These are phyloP conservation scores for Tolmerus cingulatus DNA, from an alignment of 2,888 invertebrate genomes.

Conservation along the genomic window DNA sequence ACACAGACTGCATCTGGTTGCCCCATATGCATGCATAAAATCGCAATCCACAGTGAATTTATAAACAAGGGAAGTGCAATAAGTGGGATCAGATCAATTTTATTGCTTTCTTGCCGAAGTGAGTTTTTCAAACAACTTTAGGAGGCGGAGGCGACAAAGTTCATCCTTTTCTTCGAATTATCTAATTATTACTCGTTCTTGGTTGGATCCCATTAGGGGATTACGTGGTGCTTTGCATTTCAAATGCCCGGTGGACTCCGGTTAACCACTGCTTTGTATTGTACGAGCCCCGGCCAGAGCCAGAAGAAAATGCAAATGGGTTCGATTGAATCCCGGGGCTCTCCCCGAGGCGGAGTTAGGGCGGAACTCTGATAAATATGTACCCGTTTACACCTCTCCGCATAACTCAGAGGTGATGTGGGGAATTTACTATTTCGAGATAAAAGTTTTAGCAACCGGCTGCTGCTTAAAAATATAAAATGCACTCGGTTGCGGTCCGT, in stretches of 20 bases:
- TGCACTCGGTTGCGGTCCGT: not conserved
- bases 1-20: not conserved
- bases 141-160: not conserved
- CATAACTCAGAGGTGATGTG: not conserved
- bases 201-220: not conserved
- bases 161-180: not conserved
- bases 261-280: not conserved
- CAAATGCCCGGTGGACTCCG: not conserved
- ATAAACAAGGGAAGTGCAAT: conserved; percentile 2
- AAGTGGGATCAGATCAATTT: conserved; percentile 2
- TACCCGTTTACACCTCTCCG: not conserved
- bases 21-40: conserved; percentile 14
- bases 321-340: not conserved
- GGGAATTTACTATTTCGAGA: not conserved
- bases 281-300: not conserved
- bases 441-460: not conserved
- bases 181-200: not conserved
- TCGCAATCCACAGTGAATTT: conserved; percentile 6
- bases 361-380: not conserved
- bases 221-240: not conserved
- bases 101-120: not conserved
- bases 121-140: not conserved
- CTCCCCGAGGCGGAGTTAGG: not conserved
- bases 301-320: not conserved
- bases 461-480: not conserved